Base-by-base conservation (phyloP, 2,113 vertebrate genomes). In the Pachycephala philippinensis region DNA sequence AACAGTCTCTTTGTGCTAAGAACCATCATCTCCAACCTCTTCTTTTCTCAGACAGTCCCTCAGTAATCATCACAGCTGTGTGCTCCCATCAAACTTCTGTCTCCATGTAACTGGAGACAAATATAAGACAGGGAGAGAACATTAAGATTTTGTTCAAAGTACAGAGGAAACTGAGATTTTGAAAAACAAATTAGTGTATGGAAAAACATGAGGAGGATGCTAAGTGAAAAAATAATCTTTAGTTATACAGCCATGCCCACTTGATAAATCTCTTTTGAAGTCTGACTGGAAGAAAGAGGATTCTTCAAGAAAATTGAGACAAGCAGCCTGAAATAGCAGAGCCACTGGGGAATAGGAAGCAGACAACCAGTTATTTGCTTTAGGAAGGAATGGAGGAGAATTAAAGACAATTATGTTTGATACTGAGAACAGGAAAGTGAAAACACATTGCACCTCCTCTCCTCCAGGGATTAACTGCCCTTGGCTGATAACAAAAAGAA, bases 251-350 rank as follows among this genome's bases (percentile, higher is more conserved):
- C 30, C 45, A 44, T 89, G 27, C 24, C 24, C 52, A 47, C 44
- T 75, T 81, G 64, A 68, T 82, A 78, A 61, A 87, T 90, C 23
- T 35, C 24, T 78, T 95, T 93, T 92, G 89, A 93, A 92, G 83
- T 42, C 27, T 90, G 66, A n/a, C 44, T 95, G 50, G n/a, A 93
- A 72, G 50, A 85, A 86, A 84, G 47, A 86, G 7, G 17, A 74
- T 78, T 87, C 69, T 85, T 92, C 47, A 93, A 87, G 93, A 72
- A 95, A 66, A 71, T 75, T 84, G 76, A 92, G 39, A 47, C 42
- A 68, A 86, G 76, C 52, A 89, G 56, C 37, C 59, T 84, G 64
- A 88, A 90, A 74, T 40, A 78, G 42, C 68, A 84, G 69, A 84
- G 80, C 17, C 31, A 0, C 33, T 35, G 68, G 39, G 35, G 68